Base-by-base conservation (phyloP, 2,797 vertebrate genomes). In the Squalus acanthias region DNA sequence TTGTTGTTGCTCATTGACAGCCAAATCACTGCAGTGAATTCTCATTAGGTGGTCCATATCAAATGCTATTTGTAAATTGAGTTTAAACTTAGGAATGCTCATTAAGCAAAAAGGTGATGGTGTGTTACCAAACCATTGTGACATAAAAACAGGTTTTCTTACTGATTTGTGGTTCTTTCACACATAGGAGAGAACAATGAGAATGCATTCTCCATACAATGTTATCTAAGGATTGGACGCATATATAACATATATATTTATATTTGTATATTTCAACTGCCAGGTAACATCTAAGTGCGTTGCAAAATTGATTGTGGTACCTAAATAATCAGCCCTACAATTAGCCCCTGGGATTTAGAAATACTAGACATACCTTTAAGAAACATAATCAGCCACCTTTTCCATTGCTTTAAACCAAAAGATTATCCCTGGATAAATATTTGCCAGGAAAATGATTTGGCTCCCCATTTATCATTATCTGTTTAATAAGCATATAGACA, bases 371-470 rank as follows among this genome's bases (percentile, higher is more conserved):
- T 70, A 33, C 93, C 22, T 72, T 70, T 70, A 70, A 95, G 67
- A 72, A 72, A 50, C 22, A 9, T 33, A 26, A 95, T 29, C 67
- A 50, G 93, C 22, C 24, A 70, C 22, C 22, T 95, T 69, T 95
- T 72, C 67, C 69, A 95, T 72, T 53, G 22, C 8, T 95, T 72
- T 70, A 72, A 91, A 53, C 69, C 12, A 95, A 39, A 17, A 72
- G 46, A 72, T 95, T 72, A 72, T 95, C 65, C 39, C 10, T 72
- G 69, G 67, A 29, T 72, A 95, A 95, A 53, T 95, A 53, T 72
- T 95, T 95, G 46, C 67, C 69, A 26, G 93, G 69, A 46, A 93
- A 95, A 72, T 95, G 72, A 95, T 95, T 95, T 53, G 67, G 67
- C 39, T 95, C 67, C 67, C 24, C 67, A 69, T 95, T 70, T 72